Evolutionary conservation across 2,888 invertebrate species (phyloP), one percentile per base, ranked within the genome.

Genomic region (Loripinus fragilis): DNA sequence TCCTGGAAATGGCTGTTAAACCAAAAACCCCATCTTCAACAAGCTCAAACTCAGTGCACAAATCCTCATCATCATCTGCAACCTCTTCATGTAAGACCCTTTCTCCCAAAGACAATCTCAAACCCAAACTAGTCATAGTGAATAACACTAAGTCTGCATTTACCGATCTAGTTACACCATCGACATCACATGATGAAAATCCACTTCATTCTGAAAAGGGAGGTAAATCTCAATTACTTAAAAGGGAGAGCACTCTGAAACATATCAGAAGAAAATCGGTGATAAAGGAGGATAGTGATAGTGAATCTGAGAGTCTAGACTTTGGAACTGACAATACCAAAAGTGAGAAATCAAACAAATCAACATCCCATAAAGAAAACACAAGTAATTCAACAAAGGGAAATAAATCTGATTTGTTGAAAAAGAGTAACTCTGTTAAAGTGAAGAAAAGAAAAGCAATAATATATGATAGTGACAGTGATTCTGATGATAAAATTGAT

Each of bases 301-400:
- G 81, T 68, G 89, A 89, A 41, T 74, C 73, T 73, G 85, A 84
- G 70, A 83, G 82, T 67, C 75, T 85, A n/a, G 86, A 88, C 50
- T 85, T 86, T 78, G 83, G 81, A 17, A 52, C 71, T 33, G 48
- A 55, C 23, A 50, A 68, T 0, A n/a, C n/a, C n/a, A n/a, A n/a
- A 85, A 86, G 30, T 85, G 81, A 65, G 89, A 89, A 35, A n/a
- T n/a, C n/a, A n/a, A n/a, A n/a, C n/a, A n/a, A n/a, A 28, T n/a
- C 68, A 15, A 55, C 64, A 2, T 33, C 55, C 33, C 38, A n/a
- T 66, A 71, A 69, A 20, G 48, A 23, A 25, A 48, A 38, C 1
- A 17, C 42, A 20, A 17, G n/a, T 0, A 48, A 35, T 33, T 33
- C 45, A 33, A 25, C 17, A 10, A 66, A 52, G 68, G 70, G 65